Evolutionary conservation across 2,888 invertebrate genomes (phyloP), one percentile per base, ranked within the genome.

Genomic region (Orchesellides sinensis): DNA sequence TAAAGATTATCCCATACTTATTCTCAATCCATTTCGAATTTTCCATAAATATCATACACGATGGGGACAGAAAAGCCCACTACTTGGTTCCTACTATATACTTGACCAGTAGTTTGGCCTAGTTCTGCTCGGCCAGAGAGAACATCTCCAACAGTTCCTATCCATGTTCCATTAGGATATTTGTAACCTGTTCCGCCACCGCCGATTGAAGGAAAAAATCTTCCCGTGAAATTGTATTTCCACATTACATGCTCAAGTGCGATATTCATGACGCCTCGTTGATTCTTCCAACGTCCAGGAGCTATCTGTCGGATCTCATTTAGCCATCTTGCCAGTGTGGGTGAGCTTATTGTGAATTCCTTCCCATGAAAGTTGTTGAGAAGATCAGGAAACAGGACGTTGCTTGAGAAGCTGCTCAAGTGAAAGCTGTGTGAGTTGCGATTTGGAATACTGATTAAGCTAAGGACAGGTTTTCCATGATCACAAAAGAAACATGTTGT

Each of bases 141-240:
- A 5, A 86, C 65, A 27, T 86, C 84, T 1, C 84, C 86, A 0
- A 84, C 70, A 0, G 82, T 66, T 0, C 86, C 86, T 2, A 79
- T 65, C 86, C 86, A 86, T 3, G 75, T 83, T 14, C 83, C 83
- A 47, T 84, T 86, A 8, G 49, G 3, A 35, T 47, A 35, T 2
- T 14, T 40, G n/a, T 40, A 77, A 17, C 81, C 81, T 12, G 81
- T 84, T 1, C 83, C 81, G 6, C 81, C 83, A n/a, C 82, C 66
- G 21, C 73, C 70, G 8, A 49, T 32, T 2, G 78, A 69, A 0
- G 83, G 80, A 40, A 83, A 83, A 47, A 59, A 72, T 8, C 19
- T 73, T 17, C 45, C 73, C 3, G 83, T 69, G 69, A 84, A 84
- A 56, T 84, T 84, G 49, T 74, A 69, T 54, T 69, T 78, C 10